Percentiles rank a stretch among this genome's conserved stretches.
Conservation (phyloP, 2,888 invertebrate genomes). For the Melanargia galathea region DNA sequence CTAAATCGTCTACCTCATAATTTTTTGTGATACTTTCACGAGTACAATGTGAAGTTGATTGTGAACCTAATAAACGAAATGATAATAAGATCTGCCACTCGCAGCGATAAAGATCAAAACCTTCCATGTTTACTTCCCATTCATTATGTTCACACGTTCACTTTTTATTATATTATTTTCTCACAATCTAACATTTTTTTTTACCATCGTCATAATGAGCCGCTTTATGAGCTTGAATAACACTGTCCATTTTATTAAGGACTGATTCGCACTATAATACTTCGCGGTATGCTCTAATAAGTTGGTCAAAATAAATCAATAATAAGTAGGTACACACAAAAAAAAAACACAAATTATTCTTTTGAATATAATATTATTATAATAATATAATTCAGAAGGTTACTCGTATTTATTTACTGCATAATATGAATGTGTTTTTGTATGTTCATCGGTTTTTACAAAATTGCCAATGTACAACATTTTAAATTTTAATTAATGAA, state of each 20-base stretch:
- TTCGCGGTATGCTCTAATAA: no score
- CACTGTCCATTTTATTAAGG: not conserved
- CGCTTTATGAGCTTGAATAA: not conserved
- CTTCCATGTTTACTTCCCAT: conserved; percentile 7
- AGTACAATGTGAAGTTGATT: not conserved
- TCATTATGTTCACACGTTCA: conserved; percentile 15
- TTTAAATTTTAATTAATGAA: no score
- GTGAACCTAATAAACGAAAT: conserved; percentile 15
- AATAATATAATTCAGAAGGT: no score
- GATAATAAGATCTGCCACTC: conserved; percentile 11
- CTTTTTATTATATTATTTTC: conserved; percentile 13
- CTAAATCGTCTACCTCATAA: not conserved
- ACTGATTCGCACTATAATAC: not conserved
- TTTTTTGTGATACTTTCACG: not conserved
- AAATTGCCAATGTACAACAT: no score
- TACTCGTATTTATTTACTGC: no score
- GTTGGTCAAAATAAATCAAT: no score
- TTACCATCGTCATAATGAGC: conserved; percentile 7
- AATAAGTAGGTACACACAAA: no score
- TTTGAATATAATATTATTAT: no score
- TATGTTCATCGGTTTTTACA: no score
- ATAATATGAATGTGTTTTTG: no score
- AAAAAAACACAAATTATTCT: no score
- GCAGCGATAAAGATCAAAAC: conserved; percentile 7
- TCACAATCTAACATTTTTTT: conserved; percentile 2